These are phyloP conservation scores for Sinodicranocentrus sp. DNA, from an alignment of 2,888 invertebrate genomes.

Conservation along the genomic window DNA sequence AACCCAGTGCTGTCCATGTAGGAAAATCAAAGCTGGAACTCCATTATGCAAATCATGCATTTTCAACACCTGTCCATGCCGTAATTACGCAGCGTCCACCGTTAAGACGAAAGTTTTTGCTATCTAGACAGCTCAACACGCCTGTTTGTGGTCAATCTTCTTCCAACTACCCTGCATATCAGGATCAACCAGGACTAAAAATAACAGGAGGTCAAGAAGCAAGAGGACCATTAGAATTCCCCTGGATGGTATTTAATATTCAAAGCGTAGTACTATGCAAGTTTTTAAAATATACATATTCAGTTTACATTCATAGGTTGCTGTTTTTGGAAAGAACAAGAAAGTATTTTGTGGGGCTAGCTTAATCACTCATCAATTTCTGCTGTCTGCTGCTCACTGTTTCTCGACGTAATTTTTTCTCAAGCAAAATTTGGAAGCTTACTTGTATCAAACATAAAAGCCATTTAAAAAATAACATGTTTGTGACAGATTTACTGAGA, in stretches of 20 bases:
- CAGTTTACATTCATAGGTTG: constrained; percentile 63
- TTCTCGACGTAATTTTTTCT: constrained; percentile 91
- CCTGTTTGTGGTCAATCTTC: background rate
- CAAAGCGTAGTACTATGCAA: background rate
- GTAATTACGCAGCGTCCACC: constrained; percentile 49
- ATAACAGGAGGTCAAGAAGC: constrained; percentile 93
- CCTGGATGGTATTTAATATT: constrained; percentile 81
- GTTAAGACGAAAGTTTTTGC: background rate
- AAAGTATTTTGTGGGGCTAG: constrained; percentile 72
- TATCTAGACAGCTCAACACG: constrained; percentile 15
- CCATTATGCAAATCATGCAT: too few relatives aligned
- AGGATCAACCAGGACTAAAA: constrained; percentile 78
- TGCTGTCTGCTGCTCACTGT: constrained; percentile 93
- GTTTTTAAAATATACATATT: background rate
- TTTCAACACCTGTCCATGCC: too few relatives aligned
- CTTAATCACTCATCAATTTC: constrained; percentile 82
- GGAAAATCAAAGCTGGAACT: too few relatives aligned
- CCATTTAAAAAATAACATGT: too few relatives aligned
- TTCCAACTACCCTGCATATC: background rate
- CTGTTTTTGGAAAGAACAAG: constrained; percentile 66
- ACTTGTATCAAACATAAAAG: too few relatives aligned
- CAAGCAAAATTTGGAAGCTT: too few relatives aligned
- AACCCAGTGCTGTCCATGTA: too few relatives aligned
- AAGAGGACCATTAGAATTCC: constrained; percentile 87
- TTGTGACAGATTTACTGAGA: constrained; percentile 81